phyloP scores from a whole-genome alignment of 2,113 vertebrate genomes.

The Callocephalon fimbriatum region DNA sequence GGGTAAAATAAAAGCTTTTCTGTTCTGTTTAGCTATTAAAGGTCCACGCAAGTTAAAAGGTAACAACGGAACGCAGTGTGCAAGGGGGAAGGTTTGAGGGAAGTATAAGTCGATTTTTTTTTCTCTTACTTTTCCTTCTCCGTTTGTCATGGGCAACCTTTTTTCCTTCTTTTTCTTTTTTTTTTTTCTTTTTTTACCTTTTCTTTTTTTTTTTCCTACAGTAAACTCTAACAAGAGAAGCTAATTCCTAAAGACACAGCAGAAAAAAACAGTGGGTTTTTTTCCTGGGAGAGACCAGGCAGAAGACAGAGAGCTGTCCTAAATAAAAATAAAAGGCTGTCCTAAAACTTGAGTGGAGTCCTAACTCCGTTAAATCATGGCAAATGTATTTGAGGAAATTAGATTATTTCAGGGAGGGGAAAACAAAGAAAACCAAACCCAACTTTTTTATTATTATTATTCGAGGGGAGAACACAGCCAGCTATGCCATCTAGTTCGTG shows the following conservation, averaged over 20 bases:
- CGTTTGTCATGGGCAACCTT: background rate
- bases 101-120: background rate
- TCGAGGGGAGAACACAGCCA: background rate
- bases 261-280: rapidly evolving
- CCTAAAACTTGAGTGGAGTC: background rate
- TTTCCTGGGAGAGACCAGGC: background rate
- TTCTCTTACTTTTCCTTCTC: background rate
- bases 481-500: background rate
- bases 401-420: background rate
- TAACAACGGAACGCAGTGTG: background rate
- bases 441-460: background rate
- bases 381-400: background rate
- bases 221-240: background rate
- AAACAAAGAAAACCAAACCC: too few species aligned
- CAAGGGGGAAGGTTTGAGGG: background rate
- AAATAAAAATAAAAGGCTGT: background rate
- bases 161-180: too few species aligned
- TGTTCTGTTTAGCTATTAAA: background rate
- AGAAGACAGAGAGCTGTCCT: background rate
- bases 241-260: background rate
- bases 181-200: too few species aligned
- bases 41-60: background rate
- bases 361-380: background rate
- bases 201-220: too few species aligned
- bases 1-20: background rate